Percentiles rank a stretch among this genome's conserved stretches.
These are phyloP conservation scores for Microchrysa polita DNA, from an alignment of 2,888 invertebrate genomes.

Conservation along the genomic window DNA sequence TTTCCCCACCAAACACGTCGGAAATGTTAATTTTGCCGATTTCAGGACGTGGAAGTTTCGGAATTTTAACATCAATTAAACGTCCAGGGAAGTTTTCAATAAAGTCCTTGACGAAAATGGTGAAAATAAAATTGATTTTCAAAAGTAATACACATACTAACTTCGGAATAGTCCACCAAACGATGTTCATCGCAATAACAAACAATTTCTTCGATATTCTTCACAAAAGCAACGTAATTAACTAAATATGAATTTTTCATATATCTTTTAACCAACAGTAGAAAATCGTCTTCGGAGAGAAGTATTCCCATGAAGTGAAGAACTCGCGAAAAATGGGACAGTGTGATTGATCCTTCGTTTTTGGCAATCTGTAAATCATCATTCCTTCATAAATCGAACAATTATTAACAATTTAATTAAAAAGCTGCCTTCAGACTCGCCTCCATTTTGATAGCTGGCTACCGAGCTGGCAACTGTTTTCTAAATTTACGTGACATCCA, in stretches of 20 bases:
- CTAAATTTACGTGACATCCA: background rate
- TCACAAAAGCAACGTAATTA: constrained; percentile 80
- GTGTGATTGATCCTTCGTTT: constrained; percentile 78
- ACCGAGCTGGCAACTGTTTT: constrained; percentile 9
- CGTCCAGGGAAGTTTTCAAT: constrained; percentile 71
- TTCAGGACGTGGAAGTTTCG: constrained; percentile 75
- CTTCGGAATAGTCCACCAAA: constrained; percentile 64
- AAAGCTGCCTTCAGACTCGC: too few species aligned
- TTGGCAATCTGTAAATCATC: constrained; percentile 71
- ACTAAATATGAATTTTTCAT: constrained; percentile 79
- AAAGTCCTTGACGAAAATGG: constrained; percentile 60
- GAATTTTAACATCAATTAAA: constrained; percentile 73
- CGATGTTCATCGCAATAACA: constrained; percentile 68
- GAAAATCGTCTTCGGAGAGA: constrained; percentile 76
- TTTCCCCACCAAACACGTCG: constrained; percentile 67
- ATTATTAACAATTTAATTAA: too few species aligned
- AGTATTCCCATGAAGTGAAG: constrained; percentile 76
- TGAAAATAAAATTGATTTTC: too few species aligned
- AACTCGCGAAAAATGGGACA: constrained; percentile 80
- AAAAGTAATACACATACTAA: constrained; percentile 65
- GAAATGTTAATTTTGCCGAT: constrained; percentile 67
- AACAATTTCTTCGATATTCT: constrained; percentile 73
- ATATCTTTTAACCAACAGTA: constrained; percentile 77
- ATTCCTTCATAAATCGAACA: too few species aligned
- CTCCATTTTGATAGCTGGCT: too few species aligned